Evolutionary conservation across 2,113 vertebrate genomes (phyloP).

Genomic region (Stegostoma tigrinum): DNA sequence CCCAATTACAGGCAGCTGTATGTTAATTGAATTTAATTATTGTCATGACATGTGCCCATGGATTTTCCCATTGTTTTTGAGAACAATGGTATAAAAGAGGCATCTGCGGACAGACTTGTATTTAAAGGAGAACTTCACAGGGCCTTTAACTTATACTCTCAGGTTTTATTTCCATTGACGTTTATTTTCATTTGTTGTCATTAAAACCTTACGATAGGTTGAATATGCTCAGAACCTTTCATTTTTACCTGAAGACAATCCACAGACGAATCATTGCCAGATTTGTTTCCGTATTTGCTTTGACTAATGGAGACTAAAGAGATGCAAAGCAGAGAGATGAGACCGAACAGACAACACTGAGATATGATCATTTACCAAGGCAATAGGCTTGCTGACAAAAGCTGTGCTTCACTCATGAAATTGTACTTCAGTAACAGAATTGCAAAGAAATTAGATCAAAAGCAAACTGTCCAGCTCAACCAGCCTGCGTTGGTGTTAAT

Average conservation of each 20-base stretch:
- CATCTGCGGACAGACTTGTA: background rate
- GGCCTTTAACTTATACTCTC: background rate
- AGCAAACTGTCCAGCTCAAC: background rate
- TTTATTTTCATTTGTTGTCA: background rate
- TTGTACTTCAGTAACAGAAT: background rate
- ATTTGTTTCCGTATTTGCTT: background rate
- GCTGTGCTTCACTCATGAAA: background rate
- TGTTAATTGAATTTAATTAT: constrained; percentile 16
- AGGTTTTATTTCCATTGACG: background rate
- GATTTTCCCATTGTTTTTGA: background rate
- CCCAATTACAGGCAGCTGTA: constrained; percentile 17
- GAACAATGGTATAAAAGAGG: background rate
- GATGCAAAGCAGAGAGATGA: background rate
- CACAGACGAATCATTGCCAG: background rate
- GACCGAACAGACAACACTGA: background rate
- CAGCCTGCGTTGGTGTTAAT: background rate
- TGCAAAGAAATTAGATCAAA: background rate
- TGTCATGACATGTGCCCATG: background rate
- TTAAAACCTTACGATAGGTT: background rate
- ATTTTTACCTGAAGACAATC: background rate
- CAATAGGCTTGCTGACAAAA: background rate
- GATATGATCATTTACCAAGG: background rate
- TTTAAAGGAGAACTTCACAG: background rate
- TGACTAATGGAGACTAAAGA: background rate
- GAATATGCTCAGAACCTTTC: background rate